Evolutionary conservation across 2,113 vertebrate species (phyloP).

Genomic region (Corvus moneduloides): DNA sequence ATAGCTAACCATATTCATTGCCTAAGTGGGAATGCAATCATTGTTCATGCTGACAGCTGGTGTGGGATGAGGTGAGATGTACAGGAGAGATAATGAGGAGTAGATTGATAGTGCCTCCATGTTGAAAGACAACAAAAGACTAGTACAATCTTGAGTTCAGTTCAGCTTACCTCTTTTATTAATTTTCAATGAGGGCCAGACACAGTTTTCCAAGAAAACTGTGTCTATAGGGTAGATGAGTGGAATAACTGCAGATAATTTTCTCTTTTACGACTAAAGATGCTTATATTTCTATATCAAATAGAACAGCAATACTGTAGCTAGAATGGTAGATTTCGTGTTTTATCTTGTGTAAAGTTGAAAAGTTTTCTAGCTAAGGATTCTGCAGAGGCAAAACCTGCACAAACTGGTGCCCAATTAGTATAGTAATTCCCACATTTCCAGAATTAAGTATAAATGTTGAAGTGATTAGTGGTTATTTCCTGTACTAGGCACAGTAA

Average conservation of each 20-base stretch:
- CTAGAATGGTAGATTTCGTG: not conserved
- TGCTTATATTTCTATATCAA: not conserved
- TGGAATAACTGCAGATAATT: not conserved
- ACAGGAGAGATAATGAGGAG: not conserved
- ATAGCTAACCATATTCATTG: not conserved
- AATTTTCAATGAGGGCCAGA: not conserved
- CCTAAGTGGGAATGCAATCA: not conserved
- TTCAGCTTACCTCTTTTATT: not conserved
- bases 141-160: not conserved
- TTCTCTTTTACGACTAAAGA: not conserved
- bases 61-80: not conserved
- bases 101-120: not conserved
- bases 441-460: slow-evolving; percentile 19
- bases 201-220: not conserved
- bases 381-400: not conserved
- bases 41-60: not conserved
- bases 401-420: not conserved
- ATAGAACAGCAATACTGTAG: not conserved
- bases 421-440: not conserved
- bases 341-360: not conserved
- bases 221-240: not conserved
- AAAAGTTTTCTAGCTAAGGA: not conserved
- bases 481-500: not conserved
- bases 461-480: slow-evolving; percentile 40
- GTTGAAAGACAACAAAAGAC: not conserved